Base-by-base conservation (phyloP, 2,888 invertebrate genomes). In the Keiferia lycopersicella region DNA sequence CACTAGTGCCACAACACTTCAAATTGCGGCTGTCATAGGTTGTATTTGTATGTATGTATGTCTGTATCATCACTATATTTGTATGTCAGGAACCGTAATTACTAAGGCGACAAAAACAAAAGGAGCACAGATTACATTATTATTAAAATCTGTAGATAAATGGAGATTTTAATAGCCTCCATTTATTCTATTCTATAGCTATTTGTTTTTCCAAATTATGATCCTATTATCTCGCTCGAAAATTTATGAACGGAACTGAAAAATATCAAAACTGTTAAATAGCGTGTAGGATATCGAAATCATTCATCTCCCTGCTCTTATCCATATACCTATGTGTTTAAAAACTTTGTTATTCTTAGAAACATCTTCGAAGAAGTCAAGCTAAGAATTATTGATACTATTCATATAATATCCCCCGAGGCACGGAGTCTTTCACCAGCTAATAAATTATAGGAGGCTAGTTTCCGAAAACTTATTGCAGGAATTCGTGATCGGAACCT, bases 361-460 rank as follows among this genome's bases (percentile, higher is more conserved):
- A 30, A 30, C 6, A 30, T 34, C n/a, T n/a, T n/a, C 16, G n/a
- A 45, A 16, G n/a, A 7, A 16, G 4, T 45, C n/a, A 45, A 16
- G 45, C 11, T 8, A 3, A 45, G 8, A 45, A n/a, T 16, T 16
- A n/a, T 16, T 45, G n/a, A 45, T 16, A 45, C 8, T 6, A 8
- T 14, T 18, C 50, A 16, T 20, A 51, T 51, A 51, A 51, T 20
- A 22, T 2, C 22, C 18, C 51, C 22, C 51, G 7, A 51, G 22
- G 10, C 8, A 38, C 38, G 38, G 1, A 38, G n/a, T 16, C 26
- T 63, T 58, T 58, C 63, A 41, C 20, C 57, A 26, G n/a, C 34
- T 63, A 63, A 63, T 63, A 63, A 45, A 62, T 62, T 45, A 41
- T 16, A 4, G 8, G 10, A 20, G n/a, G 14, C 22, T 51, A 51